Evolutionary conservation across 2,113 vertebrate genomes (phyloP).

Genomic region (Lagenorhynchus albirostris): DNA sequence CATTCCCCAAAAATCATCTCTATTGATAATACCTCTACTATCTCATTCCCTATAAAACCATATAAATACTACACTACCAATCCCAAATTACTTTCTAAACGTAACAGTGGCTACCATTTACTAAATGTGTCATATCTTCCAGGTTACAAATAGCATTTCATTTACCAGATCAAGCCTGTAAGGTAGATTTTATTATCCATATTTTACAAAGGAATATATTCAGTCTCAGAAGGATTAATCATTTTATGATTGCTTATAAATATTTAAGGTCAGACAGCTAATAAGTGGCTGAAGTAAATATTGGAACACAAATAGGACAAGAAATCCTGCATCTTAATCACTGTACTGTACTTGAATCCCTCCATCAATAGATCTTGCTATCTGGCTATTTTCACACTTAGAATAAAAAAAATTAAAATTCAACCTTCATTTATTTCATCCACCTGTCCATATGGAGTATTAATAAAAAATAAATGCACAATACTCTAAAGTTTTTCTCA

Average conservation of each 20-base stretch:
- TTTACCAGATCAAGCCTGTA: neutral
- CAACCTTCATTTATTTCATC: neutral
- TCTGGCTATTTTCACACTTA: neutral
- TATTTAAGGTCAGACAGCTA: neutral
- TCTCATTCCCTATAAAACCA: neutral
- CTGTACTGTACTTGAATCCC: neutral
- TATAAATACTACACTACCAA: neutral
- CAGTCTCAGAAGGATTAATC: neutral
- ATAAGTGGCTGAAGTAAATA: neutral
- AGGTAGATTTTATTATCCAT: neutral
- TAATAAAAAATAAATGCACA: neutral
- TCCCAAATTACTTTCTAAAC: neutral
- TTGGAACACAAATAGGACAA: neutral
- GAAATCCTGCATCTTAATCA: neutral
- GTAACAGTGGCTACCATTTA: neutral
- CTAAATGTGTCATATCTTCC: neutral
- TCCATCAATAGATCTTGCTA: neutral
- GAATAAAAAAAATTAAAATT: neutral
- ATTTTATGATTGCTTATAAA: neutral
- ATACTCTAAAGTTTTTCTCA: neutral
- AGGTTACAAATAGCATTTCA: neutral
- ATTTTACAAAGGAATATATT: neutral
- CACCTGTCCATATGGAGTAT: neutral
- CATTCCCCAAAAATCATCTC: constrained; percentile 12
- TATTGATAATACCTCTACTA: neutral